These are phyloP conservation scores for Nephila pilipes DNA, from an alignment of 1,140 invertebrate genomes.

Conservation along the genomic window DNA sequence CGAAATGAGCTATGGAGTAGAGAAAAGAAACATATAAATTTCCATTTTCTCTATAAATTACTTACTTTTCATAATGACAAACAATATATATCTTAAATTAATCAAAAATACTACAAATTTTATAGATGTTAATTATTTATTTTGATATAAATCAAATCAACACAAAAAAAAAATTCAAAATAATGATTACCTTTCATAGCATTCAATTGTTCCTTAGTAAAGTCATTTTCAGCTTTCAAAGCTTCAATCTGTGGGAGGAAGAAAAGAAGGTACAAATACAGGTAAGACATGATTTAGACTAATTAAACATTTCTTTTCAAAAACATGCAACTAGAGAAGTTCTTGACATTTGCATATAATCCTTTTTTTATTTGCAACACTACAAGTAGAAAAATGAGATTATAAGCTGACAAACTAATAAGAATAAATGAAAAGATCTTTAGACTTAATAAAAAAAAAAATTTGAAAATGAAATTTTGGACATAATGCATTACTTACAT, in stretches of 20 bases:
- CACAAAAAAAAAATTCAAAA: neutral
- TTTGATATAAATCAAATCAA: neutral
- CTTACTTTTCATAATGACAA: neutral
- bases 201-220: conserved; percentile 82
- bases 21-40: neutral
- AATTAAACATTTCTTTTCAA: too few species aligned
- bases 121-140: neutral
- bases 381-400: too few species aligned
- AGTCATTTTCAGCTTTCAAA: conserved; percentile 82
- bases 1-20: conserved; percentile 77
- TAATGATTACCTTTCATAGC: conserved; percentile 80
- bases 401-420: too few species aligned
- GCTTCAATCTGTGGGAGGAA: conserved; percentile 77
- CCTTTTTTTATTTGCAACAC: too few species aligned
- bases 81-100: neutral
- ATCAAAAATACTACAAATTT: neutral
- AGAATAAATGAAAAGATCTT: too few species aligned
- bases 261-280: neutral
- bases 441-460: too few species aligned
- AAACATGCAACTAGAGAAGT: too few species aligned
- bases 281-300: too few species aligned
- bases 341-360: too few species aligned
- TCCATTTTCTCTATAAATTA: neutral
- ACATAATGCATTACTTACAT: too few species aligned
- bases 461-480: too few species aligned